These are phyloP conservation scores for Brachionichthys hirsutus DNA, from an alignment of 2,113 vertebrate species.

Conservation along the genomic window DNA sequence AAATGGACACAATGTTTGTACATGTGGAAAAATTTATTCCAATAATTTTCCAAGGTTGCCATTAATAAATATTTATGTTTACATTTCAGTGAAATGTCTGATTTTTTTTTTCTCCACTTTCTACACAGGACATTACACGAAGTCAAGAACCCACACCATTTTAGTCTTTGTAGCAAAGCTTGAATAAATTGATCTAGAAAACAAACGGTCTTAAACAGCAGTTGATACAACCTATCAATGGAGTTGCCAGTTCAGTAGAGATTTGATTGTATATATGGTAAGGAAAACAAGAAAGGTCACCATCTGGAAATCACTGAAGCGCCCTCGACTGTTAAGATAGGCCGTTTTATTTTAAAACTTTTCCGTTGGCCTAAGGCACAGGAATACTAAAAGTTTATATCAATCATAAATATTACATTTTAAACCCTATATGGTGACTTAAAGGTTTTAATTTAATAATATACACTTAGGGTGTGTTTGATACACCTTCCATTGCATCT, in stretches of 20 bases:
- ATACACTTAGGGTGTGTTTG: conserved; percentile 63
- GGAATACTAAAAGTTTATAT: conserved; percentile 75
- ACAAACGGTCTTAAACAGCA: conserved; percentile 76
- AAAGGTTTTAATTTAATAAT: conserved; percentile 60
- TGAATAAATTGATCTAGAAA: conserved; percentile 75
- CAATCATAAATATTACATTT: conserved; percentile 66
- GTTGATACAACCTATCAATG: conserved; percentile 74
- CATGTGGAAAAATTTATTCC: conserved; percentile 71
- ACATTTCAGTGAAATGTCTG: conserved; percentile 79
- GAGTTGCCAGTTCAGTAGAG: conserved; percentile 67
- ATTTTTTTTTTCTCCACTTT: conserved; percentile 68
- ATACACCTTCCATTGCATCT: conserved; percentile 63
- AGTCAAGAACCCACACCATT: conserved; percentile 73
- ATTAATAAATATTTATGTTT: conserved; percentile 82
- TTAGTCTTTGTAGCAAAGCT: conserved; percentile 78
- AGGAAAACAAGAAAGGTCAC: conserved; percentile 65
- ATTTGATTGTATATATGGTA: conserved; percentile 67
- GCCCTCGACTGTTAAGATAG: conserved; percentile 72
- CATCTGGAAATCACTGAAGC: conserved; percentile 64
- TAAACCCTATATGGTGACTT: conserved; percentile 59
- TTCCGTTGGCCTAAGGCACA: conserved; percentile 81
- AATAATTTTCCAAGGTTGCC: conserved; percentile 71
- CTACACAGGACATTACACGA: conserved; percentile 77
- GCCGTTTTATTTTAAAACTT: conserved; percentile 75
- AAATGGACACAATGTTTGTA: conserved; percentile 29